Evolutionary conservation across 2,113 vertebrate genomes (phyloP), one percentile per base, ranked within the genome.

Genomic region (Galemys pyrenaicus): DNA sequence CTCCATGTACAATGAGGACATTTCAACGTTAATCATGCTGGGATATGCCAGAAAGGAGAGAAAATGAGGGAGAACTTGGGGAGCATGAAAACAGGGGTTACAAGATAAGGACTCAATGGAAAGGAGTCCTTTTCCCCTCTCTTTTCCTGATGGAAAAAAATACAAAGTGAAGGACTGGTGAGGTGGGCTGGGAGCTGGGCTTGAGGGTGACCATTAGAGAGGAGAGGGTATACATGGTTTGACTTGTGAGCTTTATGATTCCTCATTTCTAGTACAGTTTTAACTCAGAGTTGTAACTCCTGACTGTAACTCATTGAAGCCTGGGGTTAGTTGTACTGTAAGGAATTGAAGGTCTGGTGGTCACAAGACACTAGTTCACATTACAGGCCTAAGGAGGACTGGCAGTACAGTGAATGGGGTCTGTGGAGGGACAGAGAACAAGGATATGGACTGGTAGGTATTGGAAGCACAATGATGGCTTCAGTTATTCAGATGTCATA

Each of bases 201-300:
- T 64, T 24, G 26, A 28, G 26, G 28, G 16, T 39, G 49, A 35
- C 28, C 41, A 67, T 15, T 8, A 51, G 64, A 12, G 1, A 67
- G 24, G 4, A 51, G 56, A 12, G 1, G 26, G 10, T 41, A 22
- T 20, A 35, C 24, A 1, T 1, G 16, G 12, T 58, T 64, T 64
- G 46, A 17, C 28, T 15, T 87, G 22, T 49, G 56, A 92, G 30
- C 28, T 22, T 83, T 19, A 60, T 1, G 10, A 68, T 11, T 64
- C n/a, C 44, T 94, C 49, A 77, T 73, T 91, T 92, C 54, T 71
- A 80, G 24, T 9, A 37, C 20, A 77, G 30, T 64, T 87, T 95
- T 46, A 39, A 49, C 67, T 82, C 65, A 39, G 49, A 32, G 51
- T 35, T 85, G 4, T 44, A 51, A 58, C 78, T 91, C 39, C 41